Base-by-base conservation (phyloP, 2,888 invertebrate species). In the Meandrusa payeni region DNA sequence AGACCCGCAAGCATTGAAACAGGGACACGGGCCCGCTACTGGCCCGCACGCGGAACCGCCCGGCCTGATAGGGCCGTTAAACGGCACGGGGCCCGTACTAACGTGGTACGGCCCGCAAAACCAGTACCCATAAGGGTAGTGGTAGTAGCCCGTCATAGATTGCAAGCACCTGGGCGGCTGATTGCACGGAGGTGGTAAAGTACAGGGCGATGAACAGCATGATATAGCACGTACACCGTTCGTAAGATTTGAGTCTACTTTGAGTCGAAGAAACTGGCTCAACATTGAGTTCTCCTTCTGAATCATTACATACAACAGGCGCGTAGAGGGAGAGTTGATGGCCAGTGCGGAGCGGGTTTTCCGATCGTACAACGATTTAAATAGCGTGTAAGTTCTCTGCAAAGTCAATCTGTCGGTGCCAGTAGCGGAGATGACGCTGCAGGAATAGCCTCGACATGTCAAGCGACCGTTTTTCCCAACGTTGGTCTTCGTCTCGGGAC, bases 41-140 rank as follows among this genome's bases (percentile, higher is more conserved):
- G n/a, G n/a, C n/a, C n/a, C n/a, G n/a, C n/a, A 5, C 2, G 4
- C 10, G 13, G 6, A 6, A 13, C 13, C 13, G 7, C 32, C 20
- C 2, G 15, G 15, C 4, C 15, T 4, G 15, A 15, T 4, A 15
- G 15, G 15, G 15, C 15, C n/a, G n/a, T n/a, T n/a, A n/a, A n/a
- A n/a, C n/a, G n/a, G n/a, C n/a, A n/a, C n/a, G n/a, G n/a, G 4
- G 15, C 15, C 2, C 15, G 2, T 15, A 4, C 4, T 15, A 3
- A 15, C 15, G 15, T 15, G 15, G 4, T 15, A 15, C 15, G 15
- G 15, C 2, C 81, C 80, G 32, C 80, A 78, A 51, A 76, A 78
- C 80, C 80, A 80, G 24, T 61, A 69, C 1, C 79, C 81, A 37
- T 80, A 80, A 0, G 80, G 80, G 33, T 80, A 81, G 48, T 80